Percentiles rank a stretch among this genome's conserved stretches.
Evolutionary conservation across 2,888 invertebrate genomes (phyloP).

Genomic region (Lycophotia porphyrea): DNA sequence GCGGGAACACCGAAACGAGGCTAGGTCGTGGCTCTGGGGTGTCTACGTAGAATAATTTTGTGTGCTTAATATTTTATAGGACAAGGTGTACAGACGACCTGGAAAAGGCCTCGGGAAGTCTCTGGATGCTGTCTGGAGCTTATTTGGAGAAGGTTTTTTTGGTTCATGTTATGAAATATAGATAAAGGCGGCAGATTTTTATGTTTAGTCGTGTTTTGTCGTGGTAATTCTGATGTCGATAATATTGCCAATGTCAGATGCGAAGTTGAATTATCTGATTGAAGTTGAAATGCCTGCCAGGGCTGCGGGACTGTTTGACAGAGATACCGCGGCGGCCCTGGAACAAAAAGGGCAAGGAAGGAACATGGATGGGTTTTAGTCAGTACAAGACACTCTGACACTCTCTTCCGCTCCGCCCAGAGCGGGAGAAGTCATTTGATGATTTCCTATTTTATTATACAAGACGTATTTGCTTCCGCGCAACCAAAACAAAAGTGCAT

Average conservation of each 20-base stretch:
- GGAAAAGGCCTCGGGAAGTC: neutral
- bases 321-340: too few relatives aligned
- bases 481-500: neutral
- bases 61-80: constrained; percentile 19
- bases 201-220: neutral
- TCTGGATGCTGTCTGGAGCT: neutral
- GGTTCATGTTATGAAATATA: neutral
- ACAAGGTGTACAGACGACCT: neutral
- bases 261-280: neutral
- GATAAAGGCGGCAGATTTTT: neutral
- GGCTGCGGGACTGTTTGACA: too few relatives aligned
- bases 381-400: too few relatives aligned
- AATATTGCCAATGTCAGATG: neutral
- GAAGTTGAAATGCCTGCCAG: too few relatives aligned
- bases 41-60: constrained; percentile 18
- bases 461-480: neutral
- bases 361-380: too few relatives aligned
- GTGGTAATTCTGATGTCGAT: neutral
- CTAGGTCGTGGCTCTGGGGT: constrained; percentile 1
- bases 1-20: neutral
- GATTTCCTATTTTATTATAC: too few relatives aligned
- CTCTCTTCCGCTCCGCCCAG: too few relatives aligned
- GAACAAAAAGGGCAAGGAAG: too few relatives aligned
- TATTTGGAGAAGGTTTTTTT: neutral
- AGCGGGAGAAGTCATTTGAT: too few relatives aligned